Evolutionary conservation across 1,140 invertebrate genomes (phyloP).

Genomic region (Reticulitermes speratus): DNA sequence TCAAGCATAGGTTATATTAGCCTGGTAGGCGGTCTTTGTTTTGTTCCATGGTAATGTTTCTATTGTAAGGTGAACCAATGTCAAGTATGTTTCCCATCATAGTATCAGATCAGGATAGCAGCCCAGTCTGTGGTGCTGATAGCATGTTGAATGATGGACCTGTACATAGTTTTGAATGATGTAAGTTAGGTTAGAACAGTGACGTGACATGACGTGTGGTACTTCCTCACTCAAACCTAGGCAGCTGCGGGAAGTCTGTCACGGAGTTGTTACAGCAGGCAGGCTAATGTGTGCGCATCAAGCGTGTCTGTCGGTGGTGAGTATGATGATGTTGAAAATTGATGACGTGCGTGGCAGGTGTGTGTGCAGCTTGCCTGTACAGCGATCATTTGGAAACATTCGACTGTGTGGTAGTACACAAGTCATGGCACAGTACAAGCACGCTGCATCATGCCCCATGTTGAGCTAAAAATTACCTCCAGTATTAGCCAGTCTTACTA

Average conservation of each 20-base stretch:
- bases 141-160: conserved; percentile 15
- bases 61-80: conserved; percentile 9
- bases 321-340: conserved; percentile 23
- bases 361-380: conserved; percentile 1
- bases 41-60: too few relatives aligned
- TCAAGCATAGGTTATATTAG: too few relatives aligned
- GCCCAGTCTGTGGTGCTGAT: conserved; percentile 2
- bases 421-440: background rate
- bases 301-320: conserved; percentile 32
- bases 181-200: conserved; percentile 26
- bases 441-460: background rate
- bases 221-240: conserved; percentile 36
- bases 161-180: conserved; percentile 20
- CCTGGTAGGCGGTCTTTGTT: too few relatives aligned
- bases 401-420: background rate
- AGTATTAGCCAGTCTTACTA: conserved; percentile 10
- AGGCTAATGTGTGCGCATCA: conserved; percentile 29
- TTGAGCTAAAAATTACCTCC: background rate
- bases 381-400: background rate
- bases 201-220: conserved; percentile 29
- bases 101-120: background rate
- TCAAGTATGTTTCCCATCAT: background rate
- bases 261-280: conserved; percentile 30
- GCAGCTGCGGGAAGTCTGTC: conserved; percentile 32
- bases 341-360: background rate